These are phyloP conservation scores for Hypomecis atomaria DNA, from an alignment of 2,888 invertebrate genomes.

Conservation along the genomic window DNA sequence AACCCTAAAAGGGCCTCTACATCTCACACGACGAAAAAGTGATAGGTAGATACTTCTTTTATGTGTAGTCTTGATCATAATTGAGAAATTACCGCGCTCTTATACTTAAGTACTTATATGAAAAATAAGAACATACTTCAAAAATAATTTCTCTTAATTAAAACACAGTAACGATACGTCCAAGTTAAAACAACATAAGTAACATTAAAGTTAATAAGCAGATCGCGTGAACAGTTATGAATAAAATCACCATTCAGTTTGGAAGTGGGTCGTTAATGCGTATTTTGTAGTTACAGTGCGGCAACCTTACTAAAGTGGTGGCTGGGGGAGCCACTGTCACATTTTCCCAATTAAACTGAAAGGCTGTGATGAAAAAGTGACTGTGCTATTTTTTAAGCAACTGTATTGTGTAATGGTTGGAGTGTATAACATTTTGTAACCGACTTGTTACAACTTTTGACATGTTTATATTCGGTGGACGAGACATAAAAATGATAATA, in stretches of 20 bases:
- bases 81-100: too few species aligned
- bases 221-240: slow-evolving; percentile 61
- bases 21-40: too few species aligned
- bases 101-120: not conserved
- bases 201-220: slow-evolving; percentile 55
- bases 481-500: slow-evolving; percentile 1
- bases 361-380: not conserved
- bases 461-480: slow-evolving; percentile 13
- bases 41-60: too few species aligned
- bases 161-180: slow-evolving; percentile 26
- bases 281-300: slow-evolving; percentile 34
- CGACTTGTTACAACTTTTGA: slow-evolving; percentile 24
- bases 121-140: not conserved
- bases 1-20: too few species aligned
- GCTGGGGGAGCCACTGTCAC: not conserved
- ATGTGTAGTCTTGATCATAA: too few species aligned
- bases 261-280: slow-evolving; percentile 55
- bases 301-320: not conserved
- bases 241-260: slow-evolving; percentile 59
- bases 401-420: not conserved
- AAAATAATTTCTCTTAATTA: slow-evolving; percentile 10
- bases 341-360: not conserved
- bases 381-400: not conserved
- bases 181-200: slow-evolving; percentile 40
- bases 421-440: slow-evolving; percentile 25